Conservation (phyloP, 2,888 invertebrate genomes). For the Erebia aethiops region DNA sequence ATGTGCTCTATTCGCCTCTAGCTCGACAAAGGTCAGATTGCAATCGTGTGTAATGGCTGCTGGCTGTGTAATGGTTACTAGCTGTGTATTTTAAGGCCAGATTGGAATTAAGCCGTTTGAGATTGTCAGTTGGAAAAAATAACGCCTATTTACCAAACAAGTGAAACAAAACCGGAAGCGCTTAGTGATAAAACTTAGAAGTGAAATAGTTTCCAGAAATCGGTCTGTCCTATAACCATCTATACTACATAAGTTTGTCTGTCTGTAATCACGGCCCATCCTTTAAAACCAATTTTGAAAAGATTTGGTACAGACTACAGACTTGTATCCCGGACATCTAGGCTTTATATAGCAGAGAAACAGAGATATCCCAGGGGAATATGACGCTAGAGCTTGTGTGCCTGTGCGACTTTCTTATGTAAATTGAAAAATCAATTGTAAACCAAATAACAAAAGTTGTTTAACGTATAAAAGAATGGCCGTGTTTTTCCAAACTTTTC, state of each 20-base stretch:
- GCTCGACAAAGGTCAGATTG: conserved; percentile 35
- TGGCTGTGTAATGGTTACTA: not conserved
- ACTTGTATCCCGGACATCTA: no score
- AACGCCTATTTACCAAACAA: no score
- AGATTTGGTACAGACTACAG: no score
- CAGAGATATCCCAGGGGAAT: no score
- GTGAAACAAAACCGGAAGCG: no score
- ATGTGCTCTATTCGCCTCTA: conserved; percentile 32
- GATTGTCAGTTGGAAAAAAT: not conserved
- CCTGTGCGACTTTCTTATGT: no score
- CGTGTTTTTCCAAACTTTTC: not conserved
- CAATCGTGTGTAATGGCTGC: conserved; percentile 29
- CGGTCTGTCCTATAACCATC: not conserved
- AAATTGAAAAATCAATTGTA: conserved; percentile 1
- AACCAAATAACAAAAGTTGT: conserved; percentile 4
- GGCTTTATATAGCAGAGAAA: no score
- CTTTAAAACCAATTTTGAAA: no score
- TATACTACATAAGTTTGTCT: not conserved
- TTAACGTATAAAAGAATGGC: not conserved
- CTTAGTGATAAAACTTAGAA: no score
- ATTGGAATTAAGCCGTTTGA: not conserved
- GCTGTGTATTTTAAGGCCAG: conserved; percentile 14
- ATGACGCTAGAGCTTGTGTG: no score
- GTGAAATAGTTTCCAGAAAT: no score
- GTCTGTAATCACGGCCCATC: not conserved